phyloP scores from a whole-genome alignment of 2,888 invertebrate species.

The Ariolimax columbianus region DNA sequence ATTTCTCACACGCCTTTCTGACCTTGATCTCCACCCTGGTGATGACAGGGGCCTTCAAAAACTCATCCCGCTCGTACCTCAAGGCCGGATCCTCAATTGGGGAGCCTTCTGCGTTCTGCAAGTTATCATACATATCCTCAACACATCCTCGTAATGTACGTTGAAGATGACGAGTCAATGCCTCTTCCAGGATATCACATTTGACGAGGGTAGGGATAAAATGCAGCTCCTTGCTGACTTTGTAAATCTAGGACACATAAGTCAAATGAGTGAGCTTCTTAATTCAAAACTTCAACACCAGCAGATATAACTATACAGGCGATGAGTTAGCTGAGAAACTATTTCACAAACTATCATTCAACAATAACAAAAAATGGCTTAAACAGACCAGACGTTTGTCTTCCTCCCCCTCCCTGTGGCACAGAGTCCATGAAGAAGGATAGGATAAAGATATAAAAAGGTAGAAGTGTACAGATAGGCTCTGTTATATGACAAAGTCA shows the following conservation, averaged over 20 bases:
- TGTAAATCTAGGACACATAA: slow-evolving; percentile 59
- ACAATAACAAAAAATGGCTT: no score
- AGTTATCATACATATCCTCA: slow-evolving; percentile 72
- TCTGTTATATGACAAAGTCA: no score
- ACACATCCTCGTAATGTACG: slow-evolving; percentile 78
- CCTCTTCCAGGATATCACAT: slow-evolving; percentile 83
- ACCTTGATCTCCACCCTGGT: slow-evolving; percentile 66
- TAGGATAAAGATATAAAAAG: no score
- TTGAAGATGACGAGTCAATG: slow-evolving; percentile 81
- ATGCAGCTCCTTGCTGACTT: slow-evolving; percentile 61
- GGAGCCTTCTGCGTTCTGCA: slow-evolving; percentile 70
- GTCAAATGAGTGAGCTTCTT: neutral
- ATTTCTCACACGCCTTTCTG: slow-evolving; percentile 66
- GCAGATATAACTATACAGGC: no score
- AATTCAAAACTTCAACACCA: no score
- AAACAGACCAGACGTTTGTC: no score
- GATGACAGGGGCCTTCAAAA: slow-evolving; percentile 62
- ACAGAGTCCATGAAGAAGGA: no score
- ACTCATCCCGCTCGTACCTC: slow-evolving; percentile 65
- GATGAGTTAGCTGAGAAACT: no score
- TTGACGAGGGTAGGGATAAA: slow-evolving; percentile 78
- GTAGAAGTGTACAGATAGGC: no score
- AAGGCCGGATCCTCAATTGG: slow-evolving; percentile 61
- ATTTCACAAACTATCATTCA: no score
- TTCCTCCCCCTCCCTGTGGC: no score